Conservation (phyloP, 1,140 invertebrate genomes). For the Drosophila micromelanica region DNA sequence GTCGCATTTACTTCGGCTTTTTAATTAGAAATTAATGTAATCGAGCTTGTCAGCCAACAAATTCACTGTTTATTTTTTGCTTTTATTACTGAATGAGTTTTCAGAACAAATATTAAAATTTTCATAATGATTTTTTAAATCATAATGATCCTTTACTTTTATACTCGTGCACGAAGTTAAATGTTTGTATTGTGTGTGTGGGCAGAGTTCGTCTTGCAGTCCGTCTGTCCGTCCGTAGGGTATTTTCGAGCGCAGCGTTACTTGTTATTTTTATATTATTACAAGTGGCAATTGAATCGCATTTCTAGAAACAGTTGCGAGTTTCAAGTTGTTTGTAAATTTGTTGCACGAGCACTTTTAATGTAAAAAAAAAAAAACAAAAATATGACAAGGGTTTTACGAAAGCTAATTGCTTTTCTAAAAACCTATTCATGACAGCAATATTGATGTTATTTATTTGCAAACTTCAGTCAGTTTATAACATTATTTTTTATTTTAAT, state of each 20-base stretch:
- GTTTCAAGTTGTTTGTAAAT: slow-evolving; percentile 46
- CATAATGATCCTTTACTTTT: slow-evolving; percentile 11
- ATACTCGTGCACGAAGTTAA: too few relatives aligned
- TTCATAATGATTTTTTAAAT: slow-evolving; percentile 20
- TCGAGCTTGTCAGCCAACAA: not conserved
- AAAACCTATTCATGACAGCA: not conserved
- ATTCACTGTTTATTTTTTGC: slow-evolving; percentile 11
- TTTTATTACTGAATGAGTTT: slow-evolving; percentile 39
- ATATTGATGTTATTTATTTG: too few relatives aligned
- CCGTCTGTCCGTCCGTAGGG: too few relatives aligned
- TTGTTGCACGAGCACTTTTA: slow-evolving; percentile 30
- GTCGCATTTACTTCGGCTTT: slow-evolving; percentile 23
- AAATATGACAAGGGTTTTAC: slow-evolving; percentile 9
- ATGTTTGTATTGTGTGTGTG: too few relatives aligned
- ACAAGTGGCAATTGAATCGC: slow-evolving; percentile 45
- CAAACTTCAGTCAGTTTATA: not conserved
- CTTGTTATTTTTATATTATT: not conserved
- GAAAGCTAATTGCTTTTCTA: slow-evolving; percentile 20
- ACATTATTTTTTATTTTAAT: not conserved
- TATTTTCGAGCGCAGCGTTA: too few relatives aligned
- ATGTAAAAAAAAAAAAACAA: slow-evolving; percentile 1
- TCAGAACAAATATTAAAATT: slow-evolving; percentile 23
- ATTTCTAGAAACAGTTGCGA: slow-evolving; percentile 44
- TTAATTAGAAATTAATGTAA: slow-evolving; percentile 27
- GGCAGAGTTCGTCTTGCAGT: too few relatives aligned